These are phyloP conservation scores for Rhabdornis inornatus DNA, from an alignment of 2,113 vertebrate genomes.

Conservation along the genomic window DNA sequence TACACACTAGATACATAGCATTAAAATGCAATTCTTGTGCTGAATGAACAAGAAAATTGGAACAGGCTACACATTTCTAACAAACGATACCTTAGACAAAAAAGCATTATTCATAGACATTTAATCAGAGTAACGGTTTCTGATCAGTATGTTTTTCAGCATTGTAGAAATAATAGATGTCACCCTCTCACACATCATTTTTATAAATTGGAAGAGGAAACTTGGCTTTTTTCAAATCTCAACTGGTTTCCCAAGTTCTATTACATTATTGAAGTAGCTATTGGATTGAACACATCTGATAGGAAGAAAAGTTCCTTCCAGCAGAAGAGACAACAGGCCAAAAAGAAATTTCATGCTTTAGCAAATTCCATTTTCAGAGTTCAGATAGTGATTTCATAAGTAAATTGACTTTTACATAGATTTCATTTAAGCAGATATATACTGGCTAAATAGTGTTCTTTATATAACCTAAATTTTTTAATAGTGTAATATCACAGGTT, in stretches of 20 bases:
- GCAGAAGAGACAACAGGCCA: not conserved
- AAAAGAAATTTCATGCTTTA: not conserved
- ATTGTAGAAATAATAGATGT: not conserved
- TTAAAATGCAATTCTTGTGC: not conserved
- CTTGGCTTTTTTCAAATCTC: not conserved
- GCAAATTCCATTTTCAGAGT: not conserved
- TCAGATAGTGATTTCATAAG: not conserved
- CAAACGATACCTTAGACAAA: not conserved
- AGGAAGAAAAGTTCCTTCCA: not conserved
- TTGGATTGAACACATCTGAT: not conserved
- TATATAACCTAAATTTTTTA: not conserved
- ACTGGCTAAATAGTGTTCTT: not conserved
- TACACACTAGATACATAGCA: not conserved
- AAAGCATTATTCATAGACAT: not conserved
- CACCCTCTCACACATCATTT: not conserved
- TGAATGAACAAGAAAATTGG: not conserved
- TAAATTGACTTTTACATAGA: not conserved
- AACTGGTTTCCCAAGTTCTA: not conserved
- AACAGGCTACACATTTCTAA: not conserved
- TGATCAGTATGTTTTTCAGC: not conserved
- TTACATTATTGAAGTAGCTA: not conserved
- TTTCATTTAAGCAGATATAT: not conserved
- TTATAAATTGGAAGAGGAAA: slow-evolving; percentile 6
- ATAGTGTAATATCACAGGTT: not conserved
- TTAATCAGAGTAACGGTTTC: not conserved